These are phyloP conservation scores for Hydropsyche tenuis DNA, from an alignment of 1,140 invertebrate genomes.

Conservation along the genomic window DNA sequence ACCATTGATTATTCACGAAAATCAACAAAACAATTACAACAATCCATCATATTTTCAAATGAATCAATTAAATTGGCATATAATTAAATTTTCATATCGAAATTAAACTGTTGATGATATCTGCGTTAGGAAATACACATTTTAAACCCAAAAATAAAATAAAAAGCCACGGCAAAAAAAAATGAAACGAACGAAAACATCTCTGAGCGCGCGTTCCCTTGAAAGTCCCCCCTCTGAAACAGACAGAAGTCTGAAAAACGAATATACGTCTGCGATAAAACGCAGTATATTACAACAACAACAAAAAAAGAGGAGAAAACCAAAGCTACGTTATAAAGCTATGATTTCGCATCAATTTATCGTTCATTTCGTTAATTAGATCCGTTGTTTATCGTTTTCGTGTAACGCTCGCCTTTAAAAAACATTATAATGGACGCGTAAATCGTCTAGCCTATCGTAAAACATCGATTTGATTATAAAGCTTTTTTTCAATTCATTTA, in stretches of 20 bases:
- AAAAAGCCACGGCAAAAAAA: slow-evolving; percentile 13
- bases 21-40: too few relatives aligned
- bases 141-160: background rate
- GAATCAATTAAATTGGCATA: too few relatives aligned
- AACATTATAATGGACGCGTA: too few relatives aligned
- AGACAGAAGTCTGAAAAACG: slow-evolving; percentile 1
- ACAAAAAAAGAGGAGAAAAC: too few relatives aligned
- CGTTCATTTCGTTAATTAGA: slow-evolving; percentile 17
- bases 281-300: background rate
- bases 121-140: background rate
- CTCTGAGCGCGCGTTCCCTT: background rate
- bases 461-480: too few relatives aligned
- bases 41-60: too few relatives aligned
- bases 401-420: background rate
- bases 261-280: background rate
- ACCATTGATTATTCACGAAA: too few relatives aligned
- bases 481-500: too few relatives aligned
- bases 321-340: too few relatives aligned
- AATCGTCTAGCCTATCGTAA: too few relatives aligned
- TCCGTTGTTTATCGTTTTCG: slow-evolving; percentile 19
- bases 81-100: background rate
- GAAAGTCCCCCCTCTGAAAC: background rate
- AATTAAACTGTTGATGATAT: background rate
- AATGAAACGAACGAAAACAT: slow-evolving; percentile 1
- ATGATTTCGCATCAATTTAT: too few relatives aligned